These are phyloP conservation scores for Cuculus canorus DNA, from an alignment of 2,797 vertebrate species.

Conservation along the genomic window DNA sequence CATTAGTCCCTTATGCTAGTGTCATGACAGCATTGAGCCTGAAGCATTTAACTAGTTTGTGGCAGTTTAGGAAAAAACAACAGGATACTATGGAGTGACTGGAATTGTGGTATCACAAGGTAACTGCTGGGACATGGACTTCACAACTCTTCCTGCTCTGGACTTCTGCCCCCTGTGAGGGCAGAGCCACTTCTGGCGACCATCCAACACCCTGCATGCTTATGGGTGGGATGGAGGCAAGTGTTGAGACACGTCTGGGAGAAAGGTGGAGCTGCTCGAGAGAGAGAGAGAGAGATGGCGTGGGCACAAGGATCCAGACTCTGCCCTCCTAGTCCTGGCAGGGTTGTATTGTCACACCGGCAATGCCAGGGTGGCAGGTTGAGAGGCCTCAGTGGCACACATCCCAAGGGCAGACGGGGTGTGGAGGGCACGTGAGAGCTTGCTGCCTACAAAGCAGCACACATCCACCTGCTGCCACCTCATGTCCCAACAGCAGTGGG, in stretches of 20 bases:
- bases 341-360: neutral
- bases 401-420: neutral
- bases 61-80: neutral
- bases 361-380: neutral
- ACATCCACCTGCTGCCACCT: neutral
- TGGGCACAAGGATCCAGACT: neutral
- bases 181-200: neutral
- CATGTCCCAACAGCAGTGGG: rapidly evolving
- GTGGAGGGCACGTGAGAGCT: neutral
- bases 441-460: neutral
- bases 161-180: neutral
- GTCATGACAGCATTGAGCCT: neutral
- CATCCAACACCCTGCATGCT: rapidly evolving
- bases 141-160: neutral
- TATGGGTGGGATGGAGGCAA: neutral
- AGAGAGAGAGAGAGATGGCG: neutral
- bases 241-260: neutral
- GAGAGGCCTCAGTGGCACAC: neutral
- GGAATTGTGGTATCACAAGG: neutral
- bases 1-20: neutral
- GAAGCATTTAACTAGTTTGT: neutral
- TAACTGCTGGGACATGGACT: neutral
- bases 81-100: neutral
- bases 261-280: neutral
- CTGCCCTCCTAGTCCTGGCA: rapidly evolving